A percentile compares a stretch with the other conserved stretches of the same genome.
Conservation (phyloP, 1,140 invertebrate genomes). For the roundworm (Caenorhabditis elegans) region WBcel235 BX284605.5:5352001-5352500, state of each 20-base stretch:
- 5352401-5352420: neutral
- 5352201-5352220: no score
- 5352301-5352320: neutral
- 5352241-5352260: neutral
- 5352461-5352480: neutral
- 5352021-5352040: no score
- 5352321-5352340: neutral
- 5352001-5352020: no score
- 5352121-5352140: no score
- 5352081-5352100: no score
- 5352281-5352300: neutral
- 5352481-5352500: neutral
- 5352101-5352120: no score
- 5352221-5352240: conserved; percentile 9
- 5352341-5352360: neutral
- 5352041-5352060: no score
- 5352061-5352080: no score
- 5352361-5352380: neutral
- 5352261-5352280: conserved; percentile 7
- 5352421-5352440: neutral
- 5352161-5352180: neutral
- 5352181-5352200: no score
- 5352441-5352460: neutral
- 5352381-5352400: neutral
- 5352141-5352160: no score